Conservation (phyloP, 2,888 invertebrate genomes). For the Auanema freiburgensis region DNA sequence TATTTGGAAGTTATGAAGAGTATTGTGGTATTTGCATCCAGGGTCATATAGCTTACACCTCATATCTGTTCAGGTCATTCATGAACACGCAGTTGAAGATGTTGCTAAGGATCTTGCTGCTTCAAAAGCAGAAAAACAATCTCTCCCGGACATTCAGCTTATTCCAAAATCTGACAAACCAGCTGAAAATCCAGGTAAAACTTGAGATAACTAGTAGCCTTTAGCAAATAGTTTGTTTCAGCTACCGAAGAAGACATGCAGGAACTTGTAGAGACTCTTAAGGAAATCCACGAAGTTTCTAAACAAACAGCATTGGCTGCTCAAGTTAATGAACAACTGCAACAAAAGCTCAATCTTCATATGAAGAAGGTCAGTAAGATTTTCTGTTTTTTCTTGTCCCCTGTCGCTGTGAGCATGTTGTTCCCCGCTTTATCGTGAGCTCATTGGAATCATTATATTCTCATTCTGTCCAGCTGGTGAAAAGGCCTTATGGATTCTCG, state of each 20-base stretch:
- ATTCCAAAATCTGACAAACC: conserved; percentile 16
- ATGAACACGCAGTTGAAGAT: conserved; percentile 43
- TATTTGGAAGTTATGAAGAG: conserved; percentile 50
- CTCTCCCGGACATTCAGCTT: no score
- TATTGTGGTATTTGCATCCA: conserved; percentile 35
- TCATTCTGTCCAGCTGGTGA: no score
- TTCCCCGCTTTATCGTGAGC: no score
- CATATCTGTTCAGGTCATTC: conserved; percentile 31
- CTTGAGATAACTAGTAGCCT: no score
- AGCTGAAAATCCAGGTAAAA: conserved; percentile 18
- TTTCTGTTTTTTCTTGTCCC: conserved; percentile 1
- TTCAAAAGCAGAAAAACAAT: no score
- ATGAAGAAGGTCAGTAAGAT: conserved; percentile 36
- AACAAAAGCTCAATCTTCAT: conserved; percentile 37
- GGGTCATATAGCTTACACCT: not conserved
- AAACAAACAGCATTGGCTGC: conserved; percentile 40
- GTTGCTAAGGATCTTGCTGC: conserved; percentile 37
- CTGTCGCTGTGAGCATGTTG: no score
- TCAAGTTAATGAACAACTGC: conserved; percentile 43
- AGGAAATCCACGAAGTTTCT: conserved; percentile 36
- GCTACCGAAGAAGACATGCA: conserved; percentile 21
- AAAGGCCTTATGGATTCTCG: no score
- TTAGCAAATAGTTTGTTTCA: no score
- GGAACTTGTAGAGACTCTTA: conserved; percentile 30
- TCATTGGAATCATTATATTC: no score